Evolutionary conservation across 2,888 invertebrate genomes (phyloP).

Genomic region (Fragum fragum): DNA sequence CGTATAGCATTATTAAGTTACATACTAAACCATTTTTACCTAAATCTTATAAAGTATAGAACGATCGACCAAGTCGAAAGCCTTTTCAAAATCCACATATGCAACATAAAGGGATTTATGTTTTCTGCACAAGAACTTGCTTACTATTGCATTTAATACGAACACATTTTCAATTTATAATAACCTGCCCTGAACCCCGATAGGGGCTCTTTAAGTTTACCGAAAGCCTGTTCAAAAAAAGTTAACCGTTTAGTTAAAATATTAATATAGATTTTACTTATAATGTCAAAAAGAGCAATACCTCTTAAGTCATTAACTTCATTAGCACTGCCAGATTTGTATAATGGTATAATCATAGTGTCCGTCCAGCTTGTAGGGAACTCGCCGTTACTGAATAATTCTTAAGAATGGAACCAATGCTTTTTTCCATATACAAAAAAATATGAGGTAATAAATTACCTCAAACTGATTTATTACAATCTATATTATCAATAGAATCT

Average conservation of each 20-base stretch:
- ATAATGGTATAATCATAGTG: conserved; percentile 4
- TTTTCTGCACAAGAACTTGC: conserved; percentile 1
- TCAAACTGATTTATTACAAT: conserved; percentile 1
- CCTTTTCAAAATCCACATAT: conserved; percentile 18
- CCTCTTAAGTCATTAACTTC: conserved; percentile 13
- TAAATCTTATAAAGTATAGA: background rate
- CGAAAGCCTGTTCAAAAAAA: background rate
- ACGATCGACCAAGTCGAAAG: conserved; percentile 6
- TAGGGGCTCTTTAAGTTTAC: background rate
- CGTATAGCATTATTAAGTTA: background rate
- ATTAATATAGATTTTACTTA: conserved; percentile 5
- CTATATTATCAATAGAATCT: background rate
- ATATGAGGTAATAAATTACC: conserved; percentile 2
- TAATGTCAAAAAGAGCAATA: background rate
- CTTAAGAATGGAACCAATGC: background rate
- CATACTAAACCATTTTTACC: conserved; percentile 2
- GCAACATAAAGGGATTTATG: conserved; percentile 12
- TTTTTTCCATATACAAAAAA: background rate
- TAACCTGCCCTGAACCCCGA: conserved; percentile 8
- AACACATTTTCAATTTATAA: conserved; percentile 19
- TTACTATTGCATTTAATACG: conserved; percentile 6
- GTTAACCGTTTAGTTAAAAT: background rate
- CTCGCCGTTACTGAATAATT: background rate
- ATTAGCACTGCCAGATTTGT: conserved; percentile 2
- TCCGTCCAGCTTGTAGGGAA: conserved; percentile 6